Percentiles rank a stretch among this genome's conserved stretches.
Conservation (phyloP, 1,140 invertebrate species). For the Ceratina australensis region DNA sequence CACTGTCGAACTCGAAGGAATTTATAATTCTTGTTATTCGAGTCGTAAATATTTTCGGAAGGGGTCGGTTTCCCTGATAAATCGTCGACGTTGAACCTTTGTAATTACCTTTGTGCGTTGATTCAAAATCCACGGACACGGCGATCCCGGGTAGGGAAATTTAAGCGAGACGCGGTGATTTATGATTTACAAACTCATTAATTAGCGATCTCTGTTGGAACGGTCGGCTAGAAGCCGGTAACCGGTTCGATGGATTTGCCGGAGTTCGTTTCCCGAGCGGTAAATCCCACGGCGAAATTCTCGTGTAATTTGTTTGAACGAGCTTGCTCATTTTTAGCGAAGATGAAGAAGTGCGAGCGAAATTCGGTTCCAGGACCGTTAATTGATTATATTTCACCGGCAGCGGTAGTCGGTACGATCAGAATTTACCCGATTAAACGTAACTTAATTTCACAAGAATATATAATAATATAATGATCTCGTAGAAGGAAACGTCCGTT, state of each 20-base stretch:
- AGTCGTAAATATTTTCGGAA: too few relatives aligned
- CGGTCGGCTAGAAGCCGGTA: background rate
- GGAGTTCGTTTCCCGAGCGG: constrained; percentile 4
- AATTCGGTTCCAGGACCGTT: too few relatives aligned
- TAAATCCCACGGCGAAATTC: background rate
- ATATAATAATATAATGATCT: too few relatives aligned
- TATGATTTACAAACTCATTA: constrained; percentile 45
- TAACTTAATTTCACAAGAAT: background rate
- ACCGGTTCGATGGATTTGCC: background rate
- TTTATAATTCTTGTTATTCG: too few relatives aligned
- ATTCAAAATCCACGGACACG: constrained; percentile 13
- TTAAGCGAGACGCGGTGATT: constrained; percentile 36
- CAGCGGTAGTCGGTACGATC: too few relatives aligned
- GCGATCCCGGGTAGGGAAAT: background rate
- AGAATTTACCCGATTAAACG: too few relatives aligned
- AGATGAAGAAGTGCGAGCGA: background rate
- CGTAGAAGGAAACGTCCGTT: too few relatives aligned
- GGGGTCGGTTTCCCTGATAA: background rate
- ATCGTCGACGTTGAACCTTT: background rate
- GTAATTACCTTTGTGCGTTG: constrained; percentile 13
- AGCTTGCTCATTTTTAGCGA: background rate
- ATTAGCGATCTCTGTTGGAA: constrained; percentile 35
- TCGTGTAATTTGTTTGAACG: background rate
- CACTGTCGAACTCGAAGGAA: too few relatives aligned
- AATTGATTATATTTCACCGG: too few relatives aligned